Evolutionary conservation across 2,113 vertebrate genomes (phyloP).

Genomic region (Xenus cinereus): DNA sequence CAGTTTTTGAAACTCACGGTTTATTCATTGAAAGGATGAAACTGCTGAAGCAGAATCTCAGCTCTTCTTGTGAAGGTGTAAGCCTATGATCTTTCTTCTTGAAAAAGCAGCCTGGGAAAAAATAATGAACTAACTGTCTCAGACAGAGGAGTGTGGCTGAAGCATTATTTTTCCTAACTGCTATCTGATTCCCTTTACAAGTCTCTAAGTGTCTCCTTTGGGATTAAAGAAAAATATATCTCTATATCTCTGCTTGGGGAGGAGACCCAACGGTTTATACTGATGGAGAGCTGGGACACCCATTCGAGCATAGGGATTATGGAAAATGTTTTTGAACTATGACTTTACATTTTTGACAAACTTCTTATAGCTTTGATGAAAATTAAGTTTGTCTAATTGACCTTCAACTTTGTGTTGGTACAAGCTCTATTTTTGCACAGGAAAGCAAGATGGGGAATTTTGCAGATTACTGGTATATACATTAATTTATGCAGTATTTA

Average conservation of each 20-base stretch:
- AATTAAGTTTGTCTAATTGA: background rate
- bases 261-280: background rate
- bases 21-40: background rate
- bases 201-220: background rate
- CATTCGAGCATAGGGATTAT: fast-evolving
- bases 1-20: background rate
- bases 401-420: background rate
- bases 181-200: background rate
- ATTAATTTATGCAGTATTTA: background rate
- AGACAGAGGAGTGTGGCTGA: background rate
- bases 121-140: background rate
- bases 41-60: background rate
- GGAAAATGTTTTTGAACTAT: background rate
- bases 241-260: background rate
- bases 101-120: background rate
- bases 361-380: background rate
- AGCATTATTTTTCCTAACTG: background rate
- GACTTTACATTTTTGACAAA: background rate
- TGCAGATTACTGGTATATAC: background rate
- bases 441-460: background rate
- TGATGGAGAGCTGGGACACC: background rate
- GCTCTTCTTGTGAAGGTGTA: background rate
- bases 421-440: background rate
- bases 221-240: background rate
- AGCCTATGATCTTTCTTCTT: background rate